These are phyloP conservation scores for Caloenas nicobarica DNA, from an alignment of 2,113 vertebrate genomes.

Conservation along the genomic window DNA sequence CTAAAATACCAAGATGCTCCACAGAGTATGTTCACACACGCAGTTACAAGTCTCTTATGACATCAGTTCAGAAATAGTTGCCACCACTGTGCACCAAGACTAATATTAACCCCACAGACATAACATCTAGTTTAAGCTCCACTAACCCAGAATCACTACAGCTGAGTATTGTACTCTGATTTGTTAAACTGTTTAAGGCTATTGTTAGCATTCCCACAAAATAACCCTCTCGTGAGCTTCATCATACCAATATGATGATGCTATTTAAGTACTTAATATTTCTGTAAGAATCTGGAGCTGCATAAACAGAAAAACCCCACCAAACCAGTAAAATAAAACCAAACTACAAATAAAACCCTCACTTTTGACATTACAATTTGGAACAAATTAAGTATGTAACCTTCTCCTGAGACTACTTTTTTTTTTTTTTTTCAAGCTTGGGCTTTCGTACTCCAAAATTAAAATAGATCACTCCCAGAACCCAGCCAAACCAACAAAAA, in stretches of 20 bases:
- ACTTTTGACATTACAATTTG: conserved; percentile 31
- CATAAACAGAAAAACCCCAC: neutral
- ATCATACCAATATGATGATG: neutral
- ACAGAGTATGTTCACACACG: neutral
- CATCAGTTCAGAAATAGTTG: neutral
- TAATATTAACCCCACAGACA: neutral
- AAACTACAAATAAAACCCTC: neutral
- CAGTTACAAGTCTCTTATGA: neutral
- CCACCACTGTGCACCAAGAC: neutral
- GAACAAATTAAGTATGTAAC: conserved; percentile 3
- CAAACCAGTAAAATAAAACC: neutral
- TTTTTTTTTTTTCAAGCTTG: conserved; percentile 15
- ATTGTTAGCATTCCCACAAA: neutral
- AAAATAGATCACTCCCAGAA: conserved; percentile 26
- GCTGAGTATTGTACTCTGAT: neutral
- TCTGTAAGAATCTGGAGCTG: neutral
- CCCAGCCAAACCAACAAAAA: conserved; percentile 44
- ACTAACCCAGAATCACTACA: neutral
- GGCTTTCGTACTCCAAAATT: conserved; percentile 38
- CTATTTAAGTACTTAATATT: neutral
- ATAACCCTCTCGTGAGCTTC: neutral
- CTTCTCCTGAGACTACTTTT: neutral
- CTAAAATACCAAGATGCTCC: neutral
- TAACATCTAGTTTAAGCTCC: neutral
- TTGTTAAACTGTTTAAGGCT: conserved; percentile 14